Conservation (phyloP, 2,113 vertebrate genomes). For the Athene noctua region DNA sequence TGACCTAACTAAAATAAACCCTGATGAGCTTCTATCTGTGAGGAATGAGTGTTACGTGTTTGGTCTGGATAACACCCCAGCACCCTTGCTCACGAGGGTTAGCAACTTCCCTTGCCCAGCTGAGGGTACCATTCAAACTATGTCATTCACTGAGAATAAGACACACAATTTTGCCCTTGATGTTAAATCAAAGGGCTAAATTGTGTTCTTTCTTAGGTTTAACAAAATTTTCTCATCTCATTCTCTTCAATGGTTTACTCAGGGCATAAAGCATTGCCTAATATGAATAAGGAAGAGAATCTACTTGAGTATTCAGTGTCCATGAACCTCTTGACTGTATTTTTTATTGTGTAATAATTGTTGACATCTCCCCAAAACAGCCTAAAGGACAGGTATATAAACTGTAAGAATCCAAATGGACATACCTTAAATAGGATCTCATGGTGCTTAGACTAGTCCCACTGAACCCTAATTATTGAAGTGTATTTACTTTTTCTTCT, state of each 20-base stretch:
- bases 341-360: conserved; percentile 12
- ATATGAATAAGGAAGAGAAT: background rate
- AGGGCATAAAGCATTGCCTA: background rate
- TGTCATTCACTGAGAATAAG: background rate
- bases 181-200: background rate
- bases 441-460: background rate
- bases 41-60: background rate
- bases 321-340: background rate
- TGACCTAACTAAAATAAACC: conserved; percentile 32
- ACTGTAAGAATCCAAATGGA: background rate
- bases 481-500: background rate
- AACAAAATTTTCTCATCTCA: background rate
- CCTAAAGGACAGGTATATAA: background rate
- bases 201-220: background rate
- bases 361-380: background rate
- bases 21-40: background rate
- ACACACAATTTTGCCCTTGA: background rate
- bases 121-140: background rate
- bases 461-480: background rate
- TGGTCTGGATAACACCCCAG: background rate
- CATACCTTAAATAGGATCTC: background rate
- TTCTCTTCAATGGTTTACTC: background rate
- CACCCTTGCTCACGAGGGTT: background rate
- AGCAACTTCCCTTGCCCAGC: background rate
- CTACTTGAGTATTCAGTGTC: background rate